These are phyloP conservation scores for Pogonognathellus flavescens DNA, from an alignment of 1,140 invertebrate species.

Conservation along the genomic window DNA sequence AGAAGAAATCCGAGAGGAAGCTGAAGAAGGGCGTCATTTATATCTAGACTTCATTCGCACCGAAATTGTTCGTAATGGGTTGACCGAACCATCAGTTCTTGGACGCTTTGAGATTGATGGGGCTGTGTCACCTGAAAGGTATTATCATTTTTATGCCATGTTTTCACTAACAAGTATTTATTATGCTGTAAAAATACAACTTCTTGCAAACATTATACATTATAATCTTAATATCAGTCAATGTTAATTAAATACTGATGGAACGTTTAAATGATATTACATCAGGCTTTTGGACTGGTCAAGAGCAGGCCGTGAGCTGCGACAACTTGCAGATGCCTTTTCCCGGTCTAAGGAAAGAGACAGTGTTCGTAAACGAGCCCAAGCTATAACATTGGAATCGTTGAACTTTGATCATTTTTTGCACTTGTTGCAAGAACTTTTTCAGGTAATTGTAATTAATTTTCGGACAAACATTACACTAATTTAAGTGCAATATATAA, in stretches of 20 bases:
- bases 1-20: slow-evolving; percentile 58
- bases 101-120: neutral
- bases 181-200: too few species aligned
- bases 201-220: too few species aligned
- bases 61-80: slow-evolving; percentile 54
- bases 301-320: slow-evolving; percentile 61
- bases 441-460: slow-evolving; percentile 54
- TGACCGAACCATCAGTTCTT: slow-evolving; percentile 9
- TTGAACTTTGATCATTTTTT: slow-evolving; percentile 62
- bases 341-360: slow-evolving; percentile 59
- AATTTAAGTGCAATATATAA: too few species aligned
- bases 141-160: neutral
- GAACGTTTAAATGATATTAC: too few species aligned
- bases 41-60: slow-evolving; percentile 60
- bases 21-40: slow-evolving; percentile 62
- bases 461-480: too few species aligned
- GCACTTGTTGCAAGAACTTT: slow-evolving; percentile 63
- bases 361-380: slow-evolving; percentile 57
- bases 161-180: too few species aligned
- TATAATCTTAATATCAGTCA: too few species aligned
- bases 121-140: slow-evolving; percentile 28
- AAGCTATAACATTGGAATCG: slow-evolving; percentile 53
- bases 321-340: slow-evolving; percentile 66
- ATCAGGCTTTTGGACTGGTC: slow-evolving; percentile 59
- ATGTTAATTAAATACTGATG: too few species aligned